Evolutionary conservation across 1,140 invertebrate species (phyloP).

Genomic region (Cydia amplana): DNA sequence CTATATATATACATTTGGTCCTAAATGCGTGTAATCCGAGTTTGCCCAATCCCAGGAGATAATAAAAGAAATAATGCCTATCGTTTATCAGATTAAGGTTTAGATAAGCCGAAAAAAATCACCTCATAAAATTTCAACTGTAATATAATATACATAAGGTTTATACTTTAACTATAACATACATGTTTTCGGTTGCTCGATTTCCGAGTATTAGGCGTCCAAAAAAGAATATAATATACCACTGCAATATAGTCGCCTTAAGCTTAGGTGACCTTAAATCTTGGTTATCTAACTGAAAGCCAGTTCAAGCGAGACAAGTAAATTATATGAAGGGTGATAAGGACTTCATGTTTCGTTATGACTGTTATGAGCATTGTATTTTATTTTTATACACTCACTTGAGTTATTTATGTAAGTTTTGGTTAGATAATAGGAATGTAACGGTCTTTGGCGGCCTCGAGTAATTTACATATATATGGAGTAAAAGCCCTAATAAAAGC

Average conservation of each 20-base stretch:
- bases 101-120: no score
- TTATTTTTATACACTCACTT: not conserved
- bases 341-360: not conserved
- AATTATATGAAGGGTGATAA: constrained; percentile 3
- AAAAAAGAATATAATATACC: not conserved
- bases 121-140: no score
- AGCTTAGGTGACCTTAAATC: constrained; percentile 2
- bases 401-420: not conserved
- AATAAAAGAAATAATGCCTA: no score
- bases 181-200: not conserved
- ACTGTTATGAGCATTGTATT: not conserved
- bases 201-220: not conserved
- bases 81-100: no score
- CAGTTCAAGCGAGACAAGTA: constrained; percentile 4
- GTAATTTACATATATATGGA: not conserved
- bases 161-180: no score
- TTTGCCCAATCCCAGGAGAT: no score
- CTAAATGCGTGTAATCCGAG: no score
- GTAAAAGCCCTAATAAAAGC: no score
- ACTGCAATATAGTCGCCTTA: not conserved
- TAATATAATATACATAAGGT: no score
- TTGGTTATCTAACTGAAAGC: constrained; percentile 27
- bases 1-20: no score
- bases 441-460: not conserved
- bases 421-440: not conserved